Conservation (phyloP, 2,888 invertebrate genomes). For the Trypoxylon attenuatum region DNA sequence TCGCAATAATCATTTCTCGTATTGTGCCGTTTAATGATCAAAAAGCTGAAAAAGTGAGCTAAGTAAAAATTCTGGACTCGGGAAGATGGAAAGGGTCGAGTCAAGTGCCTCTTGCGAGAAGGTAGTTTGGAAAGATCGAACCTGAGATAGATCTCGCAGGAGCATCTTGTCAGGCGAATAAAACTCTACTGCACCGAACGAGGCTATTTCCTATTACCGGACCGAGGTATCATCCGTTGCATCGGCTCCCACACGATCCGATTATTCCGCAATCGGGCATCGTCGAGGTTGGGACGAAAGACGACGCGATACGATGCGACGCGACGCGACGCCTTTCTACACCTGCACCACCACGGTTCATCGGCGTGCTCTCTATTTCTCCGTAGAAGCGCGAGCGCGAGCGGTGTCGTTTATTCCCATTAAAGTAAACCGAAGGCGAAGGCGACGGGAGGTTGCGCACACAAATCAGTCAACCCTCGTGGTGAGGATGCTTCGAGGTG, state of each 20-base stretch:
- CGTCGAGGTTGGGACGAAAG: too few species aligned
- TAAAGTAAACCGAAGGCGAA: constrained; percentile 70
- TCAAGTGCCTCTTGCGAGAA: too few species aligned
- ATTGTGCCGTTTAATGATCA: too few species aligned
- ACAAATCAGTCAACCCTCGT: constrained; percentile 70
- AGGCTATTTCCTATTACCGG: constrained; percentile 44
- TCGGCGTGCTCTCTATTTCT: constrained; percentile 40
- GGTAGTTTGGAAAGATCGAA: neutral
- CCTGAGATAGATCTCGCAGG: constrained; percentile 14
- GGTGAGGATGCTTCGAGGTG: constrained; percentile 43
- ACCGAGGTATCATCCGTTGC: constrained; percentile 42
- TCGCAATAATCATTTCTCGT: constrained; percentile 47
- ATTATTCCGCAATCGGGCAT: constrained; percentile 59
- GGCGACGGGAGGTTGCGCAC: constrained; percentile 68
- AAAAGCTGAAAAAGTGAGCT: neutral
- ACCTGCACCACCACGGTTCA: constrained; percentile 54
- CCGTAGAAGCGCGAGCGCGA: constrained; percentile 23
- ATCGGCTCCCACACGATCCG: constrained; percentile 54
- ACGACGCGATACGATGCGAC: too few species aligned
- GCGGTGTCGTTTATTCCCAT: constrained; percentile 68
- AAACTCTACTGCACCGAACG: constrained; percentile 30
- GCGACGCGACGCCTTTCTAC: constrained; percentile 61
- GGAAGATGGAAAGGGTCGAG: neutral
- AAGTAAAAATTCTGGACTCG: neutral
- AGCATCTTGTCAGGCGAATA: constrained; percentile 25